Base-by-base conservation (phyloP, 2,113 vertebrate species). In the Gymnobelideus leadbeateri region DNA sequence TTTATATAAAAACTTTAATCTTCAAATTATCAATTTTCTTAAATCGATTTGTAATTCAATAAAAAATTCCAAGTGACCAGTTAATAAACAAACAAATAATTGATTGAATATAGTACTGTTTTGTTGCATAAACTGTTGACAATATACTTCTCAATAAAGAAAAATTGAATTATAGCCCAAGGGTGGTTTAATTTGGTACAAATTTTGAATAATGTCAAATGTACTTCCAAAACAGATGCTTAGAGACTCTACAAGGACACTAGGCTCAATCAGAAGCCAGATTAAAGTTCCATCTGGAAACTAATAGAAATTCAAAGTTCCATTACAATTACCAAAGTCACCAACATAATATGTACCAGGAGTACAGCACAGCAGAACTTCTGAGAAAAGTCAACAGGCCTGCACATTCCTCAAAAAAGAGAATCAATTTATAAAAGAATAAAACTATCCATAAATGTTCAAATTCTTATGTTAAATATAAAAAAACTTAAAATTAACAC, bases 161-260 rank as follows among this genome's bases (percentile, higher is more conserved):
- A 98, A 99, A 98, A 98, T 95, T 98, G 97, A 98, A 98, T 98
- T 98, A 98, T 97, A 98, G 98, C 98, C 98, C 98, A 98, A 98
- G 98, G 97, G 98, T 98, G 95, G 97, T 97, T 98, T 98, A 98
- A 98, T 98, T 98, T 98, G 97, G 98, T 99, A 98, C 98, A 98
- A 98, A 98, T 99, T 98, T 98, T 99, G 98, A 99, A 98, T 98
- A 99, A 99, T 99, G 98, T 98, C 98, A 98, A 97, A 98, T 98
- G 98, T 96, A 97, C 98, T 99, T 99, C 98, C 97, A 98, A 98
- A 99, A 97, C 98, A 99, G 98, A 99, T 99, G 98, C 98, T 99
- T 97, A 98, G 98, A 98, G 98, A 98, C 98, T 98, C 96, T 98
- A 96, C 95, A 98, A 99, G 98, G 98, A 98, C 98, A 98, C 98